Base-by-base conservation (phyloP, 2,113 vertebrate species). In the Tamias sibiricus region DNA sequence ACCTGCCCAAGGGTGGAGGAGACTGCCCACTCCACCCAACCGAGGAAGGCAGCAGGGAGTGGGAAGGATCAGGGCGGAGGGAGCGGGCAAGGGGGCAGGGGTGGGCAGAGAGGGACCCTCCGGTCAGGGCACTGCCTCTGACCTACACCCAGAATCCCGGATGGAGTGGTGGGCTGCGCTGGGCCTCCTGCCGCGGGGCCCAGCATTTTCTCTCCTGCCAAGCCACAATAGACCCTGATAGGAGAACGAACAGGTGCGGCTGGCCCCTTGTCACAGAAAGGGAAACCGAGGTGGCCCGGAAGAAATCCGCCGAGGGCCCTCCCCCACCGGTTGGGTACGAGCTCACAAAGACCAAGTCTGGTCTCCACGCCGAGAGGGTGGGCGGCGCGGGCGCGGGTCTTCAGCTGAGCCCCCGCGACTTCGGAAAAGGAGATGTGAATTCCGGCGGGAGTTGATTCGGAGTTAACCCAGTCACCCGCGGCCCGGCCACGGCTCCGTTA, bases 391-490 rank as follows among this genome's bases (percentile, higher is more conserved):
- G 54, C 20, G 8, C 19, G 57, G 52, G 47, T 44, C 66, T n/a
- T 0, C 1, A 1, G 52, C n/a, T 0, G 1, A 3, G 16, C 28
- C 8, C 28, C 16, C 0, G 26, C 1, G 37, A 37, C 35, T 59
- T 52, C 32, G 80, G 37, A n/a, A 66, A 24, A 11, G 1, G 7
- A 83, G 1, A 20, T 22, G 66, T 13, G 54, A 37, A 42, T 64
- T 37, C 5, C 0, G 1, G 35, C 10, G 8, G 32, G 6, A 59
- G 62, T 76, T 0, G 17, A 8, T 19, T 7, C 0, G 2, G 69
- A 44, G 62, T 32, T 19, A 9, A 30, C 35, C 12, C 1, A 3
- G 32, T 30, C 7, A 14, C 24, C 24, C 0, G 35, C 79, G 8
- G 16, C 77, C 10, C 3, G 22, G 7, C 37, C 37, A 2, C 40